These are phyloP conservation scores for Mactra quadrangularis DNA, from an alignment of 1,140 invertebrate species.

Conservation along the genomic window DNA sequence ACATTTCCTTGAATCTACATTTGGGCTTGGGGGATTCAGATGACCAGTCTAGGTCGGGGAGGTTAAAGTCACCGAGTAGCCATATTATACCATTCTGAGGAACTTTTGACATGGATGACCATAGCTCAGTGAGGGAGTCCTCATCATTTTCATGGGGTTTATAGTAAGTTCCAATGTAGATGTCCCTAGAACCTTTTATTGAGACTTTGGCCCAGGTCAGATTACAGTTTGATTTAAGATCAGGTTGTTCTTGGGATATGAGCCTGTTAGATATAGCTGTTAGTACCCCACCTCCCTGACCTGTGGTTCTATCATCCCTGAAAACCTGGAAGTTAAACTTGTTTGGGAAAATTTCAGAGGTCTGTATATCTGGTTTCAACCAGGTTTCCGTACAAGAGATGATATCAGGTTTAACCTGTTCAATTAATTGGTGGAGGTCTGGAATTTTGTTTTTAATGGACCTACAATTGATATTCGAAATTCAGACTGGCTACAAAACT, in stretches of 20 bases:
- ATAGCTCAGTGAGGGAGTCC: constrained; percentile 19
- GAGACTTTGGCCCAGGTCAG: background rate
- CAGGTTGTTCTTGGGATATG: constrained; percentile 22
- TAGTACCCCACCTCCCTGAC: constrained; percentile 8
- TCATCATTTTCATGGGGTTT: constrained; percentile 32
- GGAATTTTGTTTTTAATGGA: constrained; percentile 42
- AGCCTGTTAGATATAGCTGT: background rate
- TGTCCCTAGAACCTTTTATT: constrained; percentile 7
- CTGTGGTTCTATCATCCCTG: constrained; percentile 17
- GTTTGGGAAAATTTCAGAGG: constrained; percentile 27
- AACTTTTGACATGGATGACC: background rate
- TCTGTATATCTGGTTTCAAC: constrained; percentile 29
- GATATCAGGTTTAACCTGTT: constrained; percentile 22
- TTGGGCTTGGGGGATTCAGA: no score
- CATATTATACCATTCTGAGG: no score
- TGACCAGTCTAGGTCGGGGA: no score
- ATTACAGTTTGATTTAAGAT: constrained; percentile 14
- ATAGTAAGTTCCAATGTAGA: no score
- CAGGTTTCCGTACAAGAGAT: constrained; percentile 32
- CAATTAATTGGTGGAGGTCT: constrained; percentile 15
- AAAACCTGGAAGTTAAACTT: constrained; percentile 10
- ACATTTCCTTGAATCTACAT: background rate
- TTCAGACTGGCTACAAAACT: no score
- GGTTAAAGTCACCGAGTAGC: no score
- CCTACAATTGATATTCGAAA: constrained; percentile 29